Conservation (phyloP, 2,113 vertebrate species). For the Halichoerus grypus region DNA sequence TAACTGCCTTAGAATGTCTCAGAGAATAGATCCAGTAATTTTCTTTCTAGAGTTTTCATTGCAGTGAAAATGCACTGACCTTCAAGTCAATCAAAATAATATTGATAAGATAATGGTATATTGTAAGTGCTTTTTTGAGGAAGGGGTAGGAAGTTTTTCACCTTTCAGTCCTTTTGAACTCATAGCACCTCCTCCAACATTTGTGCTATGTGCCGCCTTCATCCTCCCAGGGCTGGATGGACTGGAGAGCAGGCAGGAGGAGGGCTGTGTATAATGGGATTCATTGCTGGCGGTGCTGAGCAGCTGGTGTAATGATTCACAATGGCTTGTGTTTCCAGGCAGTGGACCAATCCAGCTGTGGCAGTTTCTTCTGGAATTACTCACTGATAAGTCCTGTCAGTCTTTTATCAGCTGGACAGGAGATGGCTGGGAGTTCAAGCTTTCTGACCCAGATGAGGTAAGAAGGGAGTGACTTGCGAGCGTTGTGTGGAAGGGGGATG, state of each 20-base stretch:
- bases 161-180: not conserved
- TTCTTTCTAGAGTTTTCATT: slow-evolving; percentile 40
- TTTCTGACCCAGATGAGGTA: slow-evolving; percentile 99
- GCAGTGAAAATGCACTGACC: not conserved
- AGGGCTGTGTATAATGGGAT: not conserved
- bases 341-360: slow-evolving; percentile 99
- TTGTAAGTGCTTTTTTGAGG: not conserved
- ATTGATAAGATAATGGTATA: not conserved
- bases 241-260: fast-evolving
- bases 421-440: slow-evolving; percentile 99
- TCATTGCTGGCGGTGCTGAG: not conserved
- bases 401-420: slow-evolving; percentile 99
- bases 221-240: fast-evolving
- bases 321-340: slow-evolving; percentile 88
- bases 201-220: fast-evolving
- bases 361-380: slow-evolving; percentile 98
- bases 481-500: not conserved
- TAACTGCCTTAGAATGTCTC: not conserved
- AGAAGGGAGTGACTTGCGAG: slow-evolving; percentile 63
- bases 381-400: slow-evolving; percentile 99
- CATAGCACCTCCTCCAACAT: not conserved
- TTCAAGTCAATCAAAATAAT: not conserved
- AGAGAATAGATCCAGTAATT: not conserved
- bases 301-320: not conserved
- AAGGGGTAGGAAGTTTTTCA: not conserved